These are phyloP conservation scores for Podarcis muralis DNA, from an alignment of 2,113 vertebrate species.

Conservation along the genomic window DNA sequence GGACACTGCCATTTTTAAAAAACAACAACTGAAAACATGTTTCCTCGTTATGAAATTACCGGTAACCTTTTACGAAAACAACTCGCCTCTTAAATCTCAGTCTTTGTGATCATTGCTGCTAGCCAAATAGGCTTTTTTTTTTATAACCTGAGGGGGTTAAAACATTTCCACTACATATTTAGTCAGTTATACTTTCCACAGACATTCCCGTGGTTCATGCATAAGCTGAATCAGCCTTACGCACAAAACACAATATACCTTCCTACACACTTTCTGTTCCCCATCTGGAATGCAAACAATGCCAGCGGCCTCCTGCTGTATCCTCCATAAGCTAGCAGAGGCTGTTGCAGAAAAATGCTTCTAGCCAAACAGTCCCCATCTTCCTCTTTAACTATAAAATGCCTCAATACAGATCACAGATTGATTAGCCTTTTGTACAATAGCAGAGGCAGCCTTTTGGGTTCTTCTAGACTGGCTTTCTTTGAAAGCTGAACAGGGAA, in stretches of 20 bases:
- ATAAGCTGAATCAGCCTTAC: fast-evolving
- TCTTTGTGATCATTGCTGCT: not conserved
- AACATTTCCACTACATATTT: not conserved
- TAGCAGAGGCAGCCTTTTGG: not conserved
- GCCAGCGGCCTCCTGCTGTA: not conserved
- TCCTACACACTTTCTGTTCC: not conserved
- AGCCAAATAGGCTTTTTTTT: not conserved
- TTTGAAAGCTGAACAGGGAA: not conserved
- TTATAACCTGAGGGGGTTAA: fast-evolving
- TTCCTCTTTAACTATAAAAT: not conserved
- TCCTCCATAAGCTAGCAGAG: slow-evolving; percentile 27
- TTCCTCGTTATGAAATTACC: not conserved
- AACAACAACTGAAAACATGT: too few species aligned
- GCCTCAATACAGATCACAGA: not conserved
- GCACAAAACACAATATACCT: not conserved
- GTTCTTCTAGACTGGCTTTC: not conserved
- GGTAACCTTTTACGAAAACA: fast-evolving
- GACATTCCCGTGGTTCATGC: not conserved
- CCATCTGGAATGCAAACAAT: not conserved
- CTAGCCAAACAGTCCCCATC: not conserved
- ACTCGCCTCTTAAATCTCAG: not conserved
- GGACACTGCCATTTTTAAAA: too few species aligned
- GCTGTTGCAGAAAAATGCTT: slow-evolving; percentile 44
- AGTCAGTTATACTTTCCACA: not conserved
- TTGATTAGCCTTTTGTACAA: not conserved